A percentile compares a stretch with the other conserved stretches of the same genome.
Evolutionary conservation across 2,888 invertebrate genomes (phyloP).

Genomic region (Oligia latruncula): DNA sequence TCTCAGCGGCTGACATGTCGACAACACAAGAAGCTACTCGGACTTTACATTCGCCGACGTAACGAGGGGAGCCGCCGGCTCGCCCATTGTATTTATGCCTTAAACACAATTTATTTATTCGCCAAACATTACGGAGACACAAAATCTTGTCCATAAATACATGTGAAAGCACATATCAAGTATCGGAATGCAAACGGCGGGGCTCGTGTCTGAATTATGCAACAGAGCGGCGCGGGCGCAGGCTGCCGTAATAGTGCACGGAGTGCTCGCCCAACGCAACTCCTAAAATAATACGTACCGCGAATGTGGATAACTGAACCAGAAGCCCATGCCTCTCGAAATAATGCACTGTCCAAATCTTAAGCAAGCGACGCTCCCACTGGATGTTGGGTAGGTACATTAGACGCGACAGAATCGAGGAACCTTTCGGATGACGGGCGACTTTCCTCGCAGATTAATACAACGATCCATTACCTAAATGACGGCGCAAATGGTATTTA

Average conservation of each 20-base stretch:
- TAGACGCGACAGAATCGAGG: constrained; percentile 17
- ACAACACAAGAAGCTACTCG: constrained; percentile 85
- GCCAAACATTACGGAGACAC: constrained; percentile 90
- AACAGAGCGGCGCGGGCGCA: constrained; percentile 84
- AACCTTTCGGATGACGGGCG: constrained; percentile 23
- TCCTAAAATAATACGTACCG: constrained; percentile 84
- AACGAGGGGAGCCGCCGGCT: constrained; percentile 87
- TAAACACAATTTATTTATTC: constrained; percentile 89
- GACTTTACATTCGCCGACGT: constrained; percentile 89
- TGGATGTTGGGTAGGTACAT: not conserved
- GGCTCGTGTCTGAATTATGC: constrained; percentile 89
- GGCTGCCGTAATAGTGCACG: constrained; percentile 86
- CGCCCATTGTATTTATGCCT: constrained; percentile 89
- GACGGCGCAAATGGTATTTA: constrained; percentile 81
- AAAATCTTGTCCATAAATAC: constrained; percentile 90
- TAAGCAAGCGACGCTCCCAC: constrained; percentile 20
- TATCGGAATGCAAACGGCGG: constrained; percentile 90
- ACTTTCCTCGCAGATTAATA: constrained; percentile 66
- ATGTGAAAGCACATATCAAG: constrained; percentile 90
- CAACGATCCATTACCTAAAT: constrained; percentile 80
- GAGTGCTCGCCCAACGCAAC: constrained; percentile 78
- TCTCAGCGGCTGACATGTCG: constrained; percentile 86
- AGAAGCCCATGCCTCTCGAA: constrained; percentile 68
- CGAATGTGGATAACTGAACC: constrained; percentile 68
- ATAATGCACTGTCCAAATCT: constrained; percentile 74